Percentiles rank a stretch among this genome's conserved stretches.
Evolutionary conservation across 92 coral and sea anemone genomes (phyloP).

Genomic region (Siderastrea siderea): DNA sequence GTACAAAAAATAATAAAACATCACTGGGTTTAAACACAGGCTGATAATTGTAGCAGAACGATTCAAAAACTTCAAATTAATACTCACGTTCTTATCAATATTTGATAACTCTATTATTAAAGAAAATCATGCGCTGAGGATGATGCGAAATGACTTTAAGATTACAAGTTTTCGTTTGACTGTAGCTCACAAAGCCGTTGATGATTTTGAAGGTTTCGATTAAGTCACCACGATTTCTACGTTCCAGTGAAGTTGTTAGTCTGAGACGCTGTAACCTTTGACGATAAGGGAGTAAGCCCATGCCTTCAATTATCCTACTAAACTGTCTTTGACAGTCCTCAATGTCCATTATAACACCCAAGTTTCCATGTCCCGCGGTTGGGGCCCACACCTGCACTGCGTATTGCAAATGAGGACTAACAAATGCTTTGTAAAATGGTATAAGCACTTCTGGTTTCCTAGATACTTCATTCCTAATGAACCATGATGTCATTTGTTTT

Average conservation of each 20-base stretch:
- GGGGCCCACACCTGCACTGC: constrained; percentile 49
- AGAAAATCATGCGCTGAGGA: neutral
- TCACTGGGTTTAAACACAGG: too few relatives aligned
- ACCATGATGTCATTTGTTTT: neutral
- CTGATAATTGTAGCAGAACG: too few relatives aligned
- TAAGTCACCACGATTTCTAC: constrained; percentile 47
- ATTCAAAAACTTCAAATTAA: too few relatives aligned
- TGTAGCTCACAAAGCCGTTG: constrained; percentile 3
- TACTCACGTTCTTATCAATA: too few relatives aligned
- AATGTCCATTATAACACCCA: constrained; percentile 1
- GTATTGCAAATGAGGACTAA: constrained; percentile 43
- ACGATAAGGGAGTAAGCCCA: constrained; percentile 14
- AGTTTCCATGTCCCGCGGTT: constrained; percentile 7
- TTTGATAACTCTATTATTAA: neutral
- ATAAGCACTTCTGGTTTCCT: constrained; percentile 27
- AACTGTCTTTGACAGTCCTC: constrained; percentile 36
- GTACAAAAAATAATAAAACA: too few relatives aligned
- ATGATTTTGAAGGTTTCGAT: constrained; percentile 27
- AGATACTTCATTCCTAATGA: constrained; percentile 21
- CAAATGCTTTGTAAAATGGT: constrained; percentile 38
- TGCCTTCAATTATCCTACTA: constrained; percentile 29
- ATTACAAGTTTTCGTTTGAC: neutral
- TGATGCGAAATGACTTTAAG: neutral
- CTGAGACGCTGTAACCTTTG: constrained; percentile 7
- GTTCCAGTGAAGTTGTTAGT: constrained; percentile 26